Evolutionary conservation across 1,140 invertebrate species (phyloP), one percentile per base, ranked within the genome.

Genomic region (Procambarus clarkii): DNA sequence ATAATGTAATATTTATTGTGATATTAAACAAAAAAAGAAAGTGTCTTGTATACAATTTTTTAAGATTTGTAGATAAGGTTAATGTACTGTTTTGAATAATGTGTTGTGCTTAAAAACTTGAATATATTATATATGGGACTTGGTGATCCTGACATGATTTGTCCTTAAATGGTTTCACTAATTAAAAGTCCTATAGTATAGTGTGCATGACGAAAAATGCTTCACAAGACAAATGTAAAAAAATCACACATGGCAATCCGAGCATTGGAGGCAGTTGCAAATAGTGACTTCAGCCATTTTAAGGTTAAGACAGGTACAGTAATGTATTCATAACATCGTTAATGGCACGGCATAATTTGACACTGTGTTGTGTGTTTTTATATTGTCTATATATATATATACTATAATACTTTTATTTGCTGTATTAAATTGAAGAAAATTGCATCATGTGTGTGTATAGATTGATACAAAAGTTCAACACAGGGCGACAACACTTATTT

Each of bases 361-460:
- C 13, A 69, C 64, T 15, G 13, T 69, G 13, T 69, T 69, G n/a
- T 78, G 34, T 11, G 11, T 11, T 18, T 18, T 54, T 48, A n/a
- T 83, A 48, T 45, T n/a, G 21, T 60, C 1, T 34, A 34, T 34
- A 34, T 34, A 34, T 34, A 34, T 34, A 34, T 34, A 34, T 34
- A n/a, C n/a, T n/a, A 9, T 8, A 13, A 60, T 21, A 54, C 34
- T 54, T 9, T 18, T 82, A 54, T 21, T 60, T 13, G 13, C 80
- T 11, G 9, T 8, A 60, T 34, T 64, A 24, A 0, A 45, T 15
- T 45, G 50, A 45, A 78, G 54, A 78, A 78, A 77, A 0, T 4
- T 87, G 77, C 77, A 87, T 77, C 34, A 87, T 78, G 77, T 87
- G 46, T 87, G 77, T 78, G 77, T 76, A 76, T 87, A 87, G 13